Evolutionary conservation across 2,113 vertebrate genomes (phyloP).

Genomic region (Phasianus colchicus): DNA sequence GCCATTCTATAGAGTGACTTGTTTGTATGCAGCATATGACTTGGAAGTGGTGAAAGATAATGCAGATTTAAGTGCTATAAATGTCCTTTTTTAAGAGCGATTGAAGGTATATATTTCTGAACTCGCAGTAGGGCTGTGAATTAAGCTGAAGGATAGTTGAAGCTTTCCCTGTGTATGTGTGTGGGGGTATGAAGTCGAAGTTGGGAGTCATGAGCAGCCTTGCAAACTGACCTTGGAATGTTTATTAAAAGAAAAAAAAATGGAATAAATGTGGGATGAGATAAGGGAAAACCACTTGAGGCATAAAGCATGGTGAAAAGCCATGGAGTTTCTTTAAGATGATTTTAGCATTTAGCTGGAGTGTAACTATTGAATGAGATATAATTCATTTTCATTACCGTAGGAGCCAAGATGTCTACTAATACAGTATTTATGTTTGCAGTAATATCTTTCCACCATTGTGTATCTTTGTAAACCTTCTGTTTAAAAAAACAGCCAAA

Average conservation of each 20-base stretch:
- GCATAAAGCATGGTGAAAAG: conserved; percentile 18
- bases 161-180: not conserved
- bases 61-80: not conserved
- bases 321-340: not conserved
- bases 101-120: not conserved
- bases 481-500: conserved; percentile 22
- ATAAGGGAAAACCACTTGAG: conserved; percentile 24
- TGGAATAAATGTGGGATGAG: not conserved
- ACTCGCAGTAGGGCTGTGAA: not conserved
- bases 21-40: not conserved
- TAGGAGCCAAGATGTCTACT: conserved; percentile 40
- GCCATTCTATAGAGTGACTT: not conserved
- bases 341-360: conserved; percentile 24
- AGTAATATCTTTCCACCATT: conserved; percentile 7
- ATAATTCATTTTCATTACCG: conserved; percentile 44
- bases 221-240: not conserved
- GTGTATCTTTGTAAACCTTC: conserved; percentile 42
- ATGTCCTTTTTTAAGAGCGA: not conserved
- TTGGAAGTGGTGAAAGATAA: not conserved
- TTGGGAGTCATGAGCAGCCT: not conserved
- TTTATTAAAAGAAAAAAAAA: not conserved
- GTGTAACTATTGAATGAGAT: conserved; percentile 8
- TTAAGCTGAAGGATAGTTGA: conserved; percentile 5
- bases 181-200: not conserved
- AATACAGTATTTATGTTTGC: conserved; percentile 50